These are phyloP conservation scores for Turnix velox DNA, from an alignment of 2,113 vertebrate species.

Conservation along the genomic window DNA sequence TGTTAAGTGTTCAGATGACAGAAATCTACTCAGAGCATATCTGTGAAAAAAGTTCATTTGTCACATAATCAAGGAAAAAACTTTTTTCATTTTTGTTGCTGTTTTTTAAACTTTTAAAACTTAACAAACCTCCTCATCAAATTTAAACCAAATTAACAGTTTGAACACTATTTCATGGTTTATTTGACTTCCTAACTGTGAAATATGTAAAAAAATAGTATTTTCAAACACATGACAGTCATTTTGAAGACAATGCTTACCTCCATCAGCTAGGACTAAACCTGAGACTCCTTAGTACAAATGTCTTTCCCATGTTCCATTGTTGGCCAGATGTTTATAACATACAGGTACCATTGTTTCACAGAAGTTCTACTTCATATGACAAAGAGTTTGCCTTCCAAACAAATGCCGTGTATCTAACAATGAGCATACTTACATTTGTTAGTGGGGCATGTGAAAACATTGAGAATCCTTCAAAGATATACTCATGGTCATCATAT, in stretches of 20 bases:
- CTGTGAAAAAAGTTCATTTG: neutral
- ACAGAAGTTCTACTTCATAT: neutral
- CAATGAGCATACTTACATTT: conserved; percentile 78
- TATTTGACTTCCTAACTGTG: conserved; percentile 25
- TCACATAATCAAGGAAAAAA: neutral
- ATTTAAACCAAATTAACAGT: conserved; percentile 20
- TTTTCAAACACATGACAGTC: neutral
- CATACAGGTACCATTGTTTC: rapidly evolving
- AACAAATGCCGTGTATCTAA: neutral
- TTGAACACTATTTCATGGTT: conserved; percentile 29
- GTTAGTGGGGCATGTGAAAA: conserved; percentile 92
- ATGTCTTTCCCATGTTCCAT: neutral
- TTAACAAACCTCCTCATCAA: neutral
- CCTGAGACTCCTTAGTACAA: conserved; percentile 10
- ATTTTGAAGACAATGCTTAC: neutral
- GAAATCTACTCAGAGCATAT: neutral
- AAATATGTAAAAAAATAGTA: conserved; percentile 28
- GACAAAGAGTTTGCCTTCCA: neutral
- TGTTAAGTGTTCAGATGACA: neutral
- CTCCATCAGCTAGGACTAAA: conserved; percentile 11
- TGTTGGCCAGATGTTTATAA: neutral
- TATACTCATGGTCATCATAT: conserved; percentile 98
- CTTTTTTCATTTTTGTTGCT: neutral
- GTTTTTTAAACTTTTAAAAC: neutral
- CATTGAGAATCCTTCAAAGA: conserved; percentile 98